These are phyloP conservation scores for Micronycteris hirsuta DNA, from an alignment of 2,113 vertebrate genomes.

Conservation along the genomic window DNA sequence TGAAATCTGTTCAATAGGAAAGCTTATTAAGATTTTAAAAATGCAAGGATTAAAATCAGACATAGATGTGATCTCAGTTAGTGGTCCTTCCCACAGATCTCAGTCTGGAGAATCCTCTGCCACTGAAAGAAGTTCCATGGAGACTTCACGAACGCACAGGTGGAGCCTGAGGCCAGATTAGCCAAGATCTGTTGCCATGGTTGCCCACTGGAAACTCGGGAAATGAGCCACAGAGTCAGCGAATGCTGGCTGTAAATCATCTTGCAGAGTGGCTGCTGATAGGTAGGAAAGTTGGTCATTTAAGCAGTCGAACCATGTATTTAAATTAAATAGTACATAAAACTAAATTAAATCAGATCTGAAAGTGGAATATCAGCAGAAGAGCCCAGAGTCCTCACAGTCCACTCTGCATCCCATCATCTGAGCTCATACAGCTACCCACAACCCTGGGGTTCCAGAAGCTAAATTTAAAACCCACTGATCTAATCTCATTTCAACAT, in stretches of 20 bases:
- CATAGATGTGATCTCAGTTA: not conserved
- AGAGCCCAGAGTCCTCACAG: not conserved
- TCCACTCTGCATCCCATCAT: fast-evolving
- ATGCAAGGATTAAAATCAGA: not conserved
- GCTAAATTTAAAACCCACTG: not conserved
- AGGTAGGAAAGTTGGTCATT: not conserved
- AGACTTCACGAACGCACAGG: not conserved
- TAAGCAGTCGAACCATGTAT: not conserved
- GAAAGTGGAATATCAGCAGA: not conserved
- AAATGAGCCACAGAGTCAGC: not conserved
- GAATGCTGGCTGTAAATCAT: too few species aligned
- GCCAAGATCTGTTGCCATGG: not conserved
- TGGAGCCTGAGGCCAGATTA: not conserved
- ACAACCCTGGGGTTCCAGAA: not conserved
- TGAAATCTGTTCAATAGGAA: not conserved
- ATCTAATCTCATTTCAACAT: not conserved
- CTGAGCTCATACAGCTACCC: not conserved
- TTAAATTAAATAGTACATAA: not conserved
- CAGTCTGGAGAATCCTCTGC: not conserved
- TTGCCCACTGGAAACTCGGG: not conserved
- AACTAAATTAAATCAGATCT: not conserved
- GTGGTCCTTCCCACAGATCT: not conserved
- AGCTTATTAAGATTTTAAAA: not conserved
- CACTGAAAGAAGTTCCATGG: not conserved
- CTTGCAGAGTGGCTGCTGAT: too few species aligned